Conservation (phyloP, 2,797 vertebrate species). For the Nannoperca obscura region DNA sequence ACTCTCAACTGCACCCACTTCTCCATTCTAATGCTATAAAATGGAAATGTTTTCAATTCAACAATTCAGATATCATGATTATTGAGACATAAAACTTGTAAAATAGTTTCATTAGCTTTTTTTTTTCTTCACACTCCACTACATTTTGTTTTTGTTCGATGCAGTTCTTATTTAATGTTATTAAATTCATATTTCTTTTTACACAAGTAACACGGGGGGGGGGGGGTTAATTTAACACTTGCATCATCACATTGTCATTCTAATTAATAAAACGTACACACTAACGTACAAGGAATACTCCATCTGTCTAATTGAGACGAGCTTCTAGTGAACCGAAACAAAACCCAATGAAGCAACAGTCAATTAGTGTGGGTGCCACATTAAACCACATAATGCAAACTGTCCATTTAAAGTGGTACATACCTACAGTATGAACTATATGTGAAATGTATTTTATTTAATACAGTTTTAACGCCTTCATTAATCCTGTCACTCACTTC, state of each 20-base stretch:
- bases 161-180: too few species aligned
- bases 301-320: neutral
- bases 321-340: conserved; percentile 25
- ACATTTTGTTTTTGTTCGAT: conserved; percentile 1
- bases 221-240: neutral
- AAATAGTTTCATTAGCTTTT: neutral
- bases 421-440: conserved; percentile 5
- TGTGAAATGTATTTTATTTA: conserved; percentile 1
- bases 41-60: neutral
- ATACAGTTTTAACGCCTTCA: neutral
- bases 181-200: neutral
- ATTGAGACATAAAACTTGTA: too few species aligned
- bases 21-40: neutral
- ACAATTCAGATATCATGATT: neutral
- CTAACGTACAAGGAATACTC: neutral
- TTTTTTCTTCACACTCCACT: neutral
- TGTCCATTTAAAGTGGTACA: neutral
- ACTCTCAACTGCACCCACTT: neutral
- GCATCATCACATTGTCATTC: neutral
- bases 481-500: neutral
- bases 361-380: conserved; percentile 22
- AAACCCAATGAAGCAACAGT: conserved; percentile 31
- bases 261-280: conserved; percentile 4
- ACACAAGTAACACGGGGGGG: neutral
- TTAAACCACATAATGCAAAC: conserved; percentile 21